Conservation (phyloP, 2,888 invertebrate species). For the Drosophila anomalata region DNA sequence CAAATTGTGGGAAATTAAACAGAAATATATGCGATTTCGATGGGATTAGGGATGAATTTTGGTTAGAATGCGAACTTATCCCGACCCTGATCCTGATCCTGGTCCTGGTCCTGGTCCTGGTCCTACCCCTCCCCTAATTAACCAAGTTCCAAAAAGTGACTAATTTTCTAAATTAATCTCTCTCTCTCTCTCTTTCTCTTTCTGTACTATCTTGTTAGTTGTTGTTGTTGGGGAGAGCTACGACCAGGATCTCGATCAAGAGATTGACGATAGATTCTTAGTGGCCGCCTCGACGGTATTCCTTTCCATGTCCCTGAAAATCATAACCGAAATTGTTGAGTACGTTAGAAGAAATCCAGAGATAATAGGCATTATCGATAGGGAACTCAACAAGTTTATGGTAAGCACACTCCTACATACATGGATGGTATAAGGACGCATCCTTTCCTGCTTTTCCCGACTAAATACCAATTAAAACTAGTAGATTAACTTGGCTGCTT, state of each 20-base stretch:
- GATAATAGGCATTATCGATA: slow-evolving; percentile 81
- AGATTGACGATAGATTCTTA: slow-evolving; percentile 82
- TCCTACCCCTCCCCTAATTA: background rate
- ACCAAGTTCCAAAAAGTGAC: slow-evolving; percentile 18
- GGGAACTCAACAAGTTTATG: slow-evolving; percentile 81
- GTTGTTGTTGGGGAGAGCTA: slow-evolving; percentile 66
- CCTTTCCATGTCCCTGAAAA: slow-evolving; percentile 82
- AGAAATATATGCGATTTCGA: slow-evolving; percentile 22
- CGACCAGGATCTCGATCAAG: slow-evolving; percentile 75
- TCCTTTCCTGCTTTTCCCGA: background rate
- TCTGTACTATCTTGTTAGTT: slow-evolving; percentile 72
- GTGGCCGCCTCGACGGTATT: slow-evolving; percentile 83
- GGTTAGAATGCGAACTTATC: too few species aligned
- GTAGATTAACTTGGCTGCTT: background rate
- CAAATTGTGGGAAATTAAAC: slow-evolving; percentile 2
- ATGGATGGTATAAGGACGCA: background rate
- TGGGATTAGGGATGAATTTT: slow-evolving; percentile 6
- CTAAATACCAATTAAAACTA: background rate
- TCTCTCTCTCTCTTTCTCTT: slow-evolving; percentile 49
- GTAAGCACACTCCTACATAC: slow-evolving; percentile 62
- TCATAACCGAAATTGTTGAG: slow-evolving; percentile 82
- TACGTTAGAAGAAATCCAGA: slow-evolving; percentile 83
- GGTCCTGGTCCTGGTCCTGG: slow-evolving; percentile 13
- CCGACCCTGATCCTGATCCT: background rate
- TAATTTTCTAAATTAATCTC: slow-evolving; percentile 37